Conservation (phyloP, 2,113 vertebrate species). For the Alces alces region DNA sequence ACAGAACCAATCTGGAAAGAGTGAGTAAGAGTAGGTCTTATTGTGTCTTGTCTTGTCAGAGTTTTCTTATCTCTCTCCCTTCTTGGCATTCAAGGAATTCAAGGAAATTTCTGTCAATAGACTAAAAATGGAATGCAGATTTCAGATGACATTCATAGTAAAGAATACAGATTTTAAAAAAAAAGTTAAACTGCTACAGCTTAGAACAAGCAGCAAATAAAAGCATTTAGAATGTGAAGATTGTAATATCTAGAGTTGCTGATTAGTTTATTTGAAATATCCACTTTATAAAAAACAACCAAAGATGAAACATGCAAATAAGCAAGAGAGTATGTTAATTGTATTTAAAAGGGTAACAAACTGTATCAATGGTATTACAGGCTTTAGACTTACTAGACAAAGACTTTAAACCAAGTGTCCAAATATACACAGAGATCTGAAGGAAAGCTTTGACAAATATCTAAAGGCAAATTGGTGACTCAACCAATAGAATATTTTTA, state of each 20-base stretch:
- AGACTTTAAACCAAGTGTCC: not conserved
- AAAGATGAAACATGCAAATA: not conserved
- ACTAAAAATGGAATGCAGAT: not conserved
- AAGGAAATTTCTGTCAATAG: not conserved
- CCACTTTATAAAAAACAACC: not conserved
- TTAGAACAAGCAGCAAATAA: not conserved
- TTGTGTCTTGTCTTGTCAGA: not conserved
- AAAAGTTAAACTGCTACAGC: not conserved
- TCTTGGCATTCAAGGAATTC: not conserved
- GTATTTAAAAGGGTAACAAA: not conserved
- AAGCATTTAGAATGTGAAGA: not conserved
- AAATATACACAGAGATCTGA: not conserved
- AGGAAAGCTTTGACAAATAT: not conserved
- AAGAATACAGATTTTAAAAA: not conserved
- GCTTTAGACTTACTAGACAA: not conserved
- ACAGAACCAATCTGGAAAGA: not conserved
- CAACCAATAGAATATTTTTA: not conserved
- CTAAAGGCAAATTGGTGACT: not conserved
- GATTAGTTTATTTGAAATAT: not conserved
- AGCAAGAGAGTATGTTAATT: not conserved
- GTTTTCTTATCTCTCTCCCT: not conserved
- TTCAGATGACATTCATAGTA: not conserved
- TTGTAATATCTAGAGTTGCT: not conserved
- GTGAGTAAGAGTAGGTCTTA: not conserved
- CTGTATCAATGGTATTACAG: not conserved